phyloP scores from a whole-genome alignment of 2,113 vertebrate genomes.

The Heptranchias perlo region DNA sequence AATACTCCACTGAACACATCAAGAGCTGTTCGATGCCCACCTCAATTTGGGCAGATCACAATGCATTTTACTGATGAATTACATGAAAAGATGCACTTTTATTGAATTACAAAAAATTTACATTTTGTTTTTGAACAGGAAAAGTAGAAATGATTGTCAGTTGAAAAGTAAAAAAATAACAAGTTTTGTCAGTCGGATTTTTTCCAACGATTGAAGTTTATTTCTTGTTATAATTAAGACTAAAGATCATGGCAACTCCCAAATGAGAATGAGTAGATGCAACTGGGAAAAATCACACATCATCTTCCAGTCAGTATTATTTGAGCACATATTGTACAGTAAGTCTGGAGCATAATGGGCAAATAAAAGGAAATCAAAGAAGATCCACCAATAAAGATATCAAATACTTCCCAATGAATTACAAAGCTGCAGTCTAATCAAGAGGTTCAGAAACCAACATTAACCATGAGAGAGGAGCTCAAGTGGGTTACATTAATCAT shows the following conservation, averaged over 20 bases:
- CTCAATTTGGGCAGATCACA: background rate
- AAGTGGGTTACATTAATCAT: background rate
- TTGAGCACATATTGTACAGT: background rate
- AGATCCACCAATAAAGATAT: background rate
- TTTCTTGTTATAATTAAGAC: background rate
- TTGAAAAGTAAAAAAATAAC: background rate
- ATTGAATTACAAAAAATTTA: background rate
- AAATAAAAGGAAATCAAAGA: background rate
- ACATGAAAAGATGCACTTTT: background rate
- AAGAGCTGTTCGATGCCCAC: background rate
- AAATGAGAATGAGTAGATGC: background rate
- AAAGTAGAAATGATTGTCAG: background rate
- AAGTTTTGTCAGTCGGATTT: background rate
- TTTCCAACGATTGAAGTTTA: background rate
- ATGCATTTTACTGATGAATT: background rate
- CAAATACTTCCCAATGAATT: background rate
- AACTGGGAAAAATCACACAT: background rate
- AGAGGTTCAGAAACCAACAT: background rate
- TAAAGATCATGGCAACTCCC: background rate
- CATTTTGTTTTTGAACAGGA: background rate
- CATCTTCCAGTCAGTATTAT: background rate
- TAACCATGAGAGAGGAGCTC: background rate
- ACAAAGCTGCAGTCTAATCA: background rate
- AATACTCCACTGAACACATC: background rate
- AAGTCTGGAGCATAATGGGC: background rate